Evolutionary conservation across 1,140 invertebrate species (phyloP).

Genomic region (Drosophila aff.): DNA sequence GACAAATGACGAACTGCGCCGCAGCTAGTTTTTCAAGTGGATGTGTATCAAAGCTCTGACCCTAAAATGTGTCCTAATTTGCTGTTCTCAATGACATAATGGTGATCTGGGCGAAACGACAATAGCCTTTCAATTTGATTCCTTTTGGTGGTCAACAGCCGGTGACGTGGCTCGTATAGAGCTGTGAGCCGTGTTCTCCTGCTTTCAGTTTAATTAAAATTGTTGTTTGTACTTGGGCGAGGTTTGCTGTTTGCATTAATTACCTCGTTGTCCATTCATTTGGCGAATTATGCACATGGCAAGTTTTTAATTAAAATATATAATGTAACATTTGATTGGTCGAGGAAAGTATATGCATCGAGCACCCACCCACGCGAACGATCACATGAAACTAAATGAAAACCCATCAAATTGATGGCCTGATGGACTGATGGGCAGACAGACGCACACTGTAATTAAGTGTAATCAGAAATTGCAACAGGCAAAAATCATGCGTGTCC

Average conservation of each 20-base stretch:
- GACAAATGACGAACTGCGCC: conserved; percentile 56
- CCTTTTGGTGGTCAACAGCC: conserved; percentile 15
- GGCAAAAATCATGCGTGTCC: conserved; percentile 80
- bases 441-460: conserved; percentile 79
- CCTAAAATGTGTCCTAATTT: conserved; percentile 50
- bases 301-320: conserved; percentile 83
- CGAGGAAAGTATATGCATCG: conserved; percentile 21
- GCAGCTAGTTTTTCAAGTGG: background rate
- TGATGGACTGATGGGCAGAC: conserved; percentile 59
- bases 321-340: conserved; percentile 76
- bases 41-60: conserved; percentile 56
- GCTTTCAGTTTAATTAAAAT: conserved; percentile 82
- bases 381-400: conserved; percentile 52
- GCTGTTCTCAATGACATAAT: background rate
- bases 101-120: conserved; percentile 3
- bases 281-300: conserved; percentile 79
- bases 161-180: background rate
- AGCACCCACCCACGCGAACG: background rate
- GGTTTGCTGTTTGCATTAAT: conserved; percentile 74
- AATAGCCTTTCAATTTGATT: conserved; percentile 11
- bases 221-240: conserved; percentile 46
- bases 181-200: conserved; percentile 34
- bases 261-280: conserved; percentile 77
- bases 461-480: conserved; percentile 83
- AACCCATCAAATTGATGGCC: conserved; percentile 76